These are phyloP conservation scores for Heliconius erato DNA, from an alignment of 2,888 invertebrate genomes.

Conservation along the genomic window DNA sequence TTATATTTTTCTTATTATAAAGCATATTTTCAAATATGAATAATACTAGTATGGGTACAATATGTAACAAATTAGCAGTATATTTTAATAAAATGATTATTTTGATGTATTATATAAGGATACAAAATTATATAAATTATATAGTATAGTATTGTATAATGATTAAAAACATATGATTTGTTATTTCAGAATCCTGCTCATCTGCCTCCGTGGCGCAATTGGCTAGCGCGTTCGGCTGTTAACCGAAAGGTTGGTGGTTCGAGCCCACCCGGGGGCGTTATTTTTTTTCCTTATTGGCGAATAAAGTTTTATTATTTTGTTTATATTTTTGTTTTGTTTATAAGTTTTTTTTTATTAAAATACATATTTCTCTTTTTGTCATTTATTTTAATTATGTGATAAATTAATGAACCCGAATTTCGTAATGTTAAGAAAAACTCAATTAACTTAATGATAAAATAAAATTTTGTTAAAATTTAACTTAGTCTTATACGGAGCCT, in stretches of 20 bases:
- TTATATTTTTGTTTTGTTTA: neutral
- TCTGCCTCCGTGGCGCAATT: conserved; percentile 95
- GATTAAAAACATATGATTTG: conserved; percentile 24
- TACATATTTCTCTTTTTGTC: no score
- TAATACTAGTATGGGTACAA: neutral
- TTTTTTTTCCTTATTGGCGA: conserved; percentile 66
- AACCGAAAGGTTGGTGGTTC: conserved; percentile 99
- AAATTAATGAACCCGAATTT: no score
- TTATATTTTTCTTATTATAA: no score
- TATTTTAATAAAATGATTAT: neutral
- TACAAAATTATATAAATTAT: neutral
- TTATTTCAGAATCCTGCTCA: conserved; percentile 57
- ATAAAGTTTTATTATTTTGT: conserved; percentile 32
- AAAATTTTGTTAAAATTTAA: no score
- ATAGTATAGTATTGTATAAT: neutral
- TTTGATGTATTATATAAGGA: neutral
- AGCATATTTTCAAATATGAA: no score
- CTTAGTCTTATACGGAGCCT: no score
- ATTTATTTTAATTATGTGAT: no score
- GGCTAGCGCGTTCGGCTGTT: conserved; percentile 99
- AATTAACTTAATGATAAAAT: no score
- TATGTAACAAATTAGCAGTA: neutral
- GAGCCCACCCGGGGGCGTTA: conserved; percentile 97
- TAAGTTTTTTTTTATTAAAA: no score
- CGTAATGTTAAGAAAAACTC: no score